phyloP scores from a whole-genome alignment of 2,113 vertebrate genomes.

The Shinisaurus crocodilurus region DNA sequence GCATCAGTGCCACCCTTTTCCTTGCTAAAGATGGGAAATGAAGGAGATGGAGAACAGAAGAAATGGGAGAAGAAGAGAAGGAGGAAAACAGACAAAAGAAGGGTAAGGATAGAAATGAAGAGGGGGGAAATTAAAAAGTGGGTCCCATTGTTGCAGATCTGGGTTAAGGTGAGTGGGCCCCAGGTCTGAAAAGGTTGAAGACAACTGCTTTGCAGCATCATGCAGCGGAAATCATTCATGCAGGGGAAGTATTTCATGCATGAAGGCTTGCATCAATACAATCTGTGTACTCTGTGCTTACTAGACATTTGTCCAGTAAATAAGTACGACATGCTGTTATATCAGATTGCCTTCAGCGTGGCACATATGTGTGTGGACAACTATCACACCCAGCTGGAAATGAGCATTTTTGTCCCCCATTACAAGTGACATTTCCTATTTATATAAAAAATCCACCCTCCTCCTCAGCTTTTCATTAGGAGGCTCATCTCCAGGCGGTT shows the following conservation, averaged over 20 bases:
- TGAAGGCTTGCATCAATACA: not conserved
- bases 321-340: rapidly evolving
- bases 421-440: not conserved
- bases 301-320: not conserved
- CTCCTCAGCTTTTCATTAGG: not conserved
- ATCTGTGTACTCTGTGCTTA: not conserved
- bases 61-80: too few relatives aligned
- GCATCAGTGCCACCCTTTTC: too few relatives aligned
- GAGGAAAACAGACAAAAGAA: too few relatives aligned
- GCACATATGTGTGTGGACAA: not conserved
- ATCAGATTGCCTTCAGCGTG: not conserved
- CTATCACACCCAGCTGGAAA: not conserved
- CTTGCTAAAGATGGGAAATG: too few relatives aligned
- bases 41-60: too few relatives aligned
- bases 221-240: too few relatives aligned
- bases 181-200: not conserved
- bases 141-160: too few relatives aligned
- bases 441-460: not conserved
- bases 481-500: not conserved
- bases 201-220: not conserved
- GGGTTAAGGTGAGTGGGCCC: not conserved
- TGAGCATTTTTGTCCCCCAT: slow-evolving; percentile 1
- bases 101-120: too few relatives aligned
- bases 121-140: too few relatives aligned
- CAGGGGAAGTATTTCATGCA: not conserved